Evolutionary conservation across 30 jellyfish, hydroid and myxozoan genomes (phyloP).

Genomic region (Sanderia malayensis): DNA sequence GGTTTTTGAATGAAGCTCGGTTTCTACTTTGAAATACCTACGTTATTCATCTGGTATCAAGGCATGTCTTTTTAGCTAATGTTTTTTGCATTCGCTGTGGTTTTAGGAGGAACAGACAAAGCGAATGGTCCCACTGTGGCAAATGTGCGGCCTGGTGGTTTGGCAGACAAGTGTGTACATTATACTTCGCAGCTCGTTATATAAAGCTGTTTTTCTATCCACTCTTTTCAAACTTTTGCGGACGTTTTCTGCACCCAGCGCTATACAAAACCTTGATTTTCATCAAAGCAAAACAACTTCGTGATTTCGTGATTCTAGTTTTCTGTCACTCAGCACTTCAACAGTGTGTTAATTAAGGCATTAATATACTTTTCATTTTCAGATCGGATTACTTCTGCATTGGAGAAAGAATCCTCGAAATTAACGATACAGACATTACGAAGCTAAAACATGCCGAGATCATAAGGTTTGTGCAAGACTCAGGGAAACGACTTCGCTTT

Average conservation of each 20-base stretch:
- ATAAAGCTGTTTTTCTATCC: background rate
- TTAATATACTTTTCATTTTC: background rate
- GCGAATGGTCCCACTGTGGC: constrained; percentile 57
- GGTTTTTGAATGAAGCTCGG: no score
- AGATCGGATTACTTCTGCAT: constrained; percentile 72
- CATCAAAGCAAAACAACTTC: background rate
- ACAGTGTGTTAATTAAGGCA: background rate
- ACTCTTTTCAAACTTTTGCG: background rate
- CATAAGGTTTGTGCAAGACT: constrained; percentile 53
- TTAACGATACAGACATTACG: constrained; percentile 53
- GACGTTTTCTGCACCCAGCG: background rate
- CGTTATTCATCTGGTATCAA: background rate
- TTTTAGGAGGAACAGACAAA: constrained; percentile 74
- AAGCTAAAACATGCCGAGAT: constrained; percentile 57
- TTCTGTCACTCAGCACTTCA: background rate
- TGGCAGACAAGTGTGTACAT: constrained; percentile 57
- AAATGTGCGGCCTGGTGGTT: constrained; percentile 64
- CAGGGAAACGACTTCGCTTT: constrained; percentile 59
- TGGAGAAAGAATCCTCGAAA: constrained; percentile 65
- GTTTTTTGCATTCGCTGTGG: no score
- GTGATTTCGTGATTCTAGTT: background rate
- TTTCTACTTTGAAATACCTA: no score
- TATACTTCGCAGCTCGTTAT: no score
- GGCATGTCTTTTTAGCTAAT: background rate
- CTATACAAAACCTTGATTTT: background rate